Evolutionary conservation across 2,113 vertebrate species (phyloP).

Genomic region (Aythya baeri): DNA sequence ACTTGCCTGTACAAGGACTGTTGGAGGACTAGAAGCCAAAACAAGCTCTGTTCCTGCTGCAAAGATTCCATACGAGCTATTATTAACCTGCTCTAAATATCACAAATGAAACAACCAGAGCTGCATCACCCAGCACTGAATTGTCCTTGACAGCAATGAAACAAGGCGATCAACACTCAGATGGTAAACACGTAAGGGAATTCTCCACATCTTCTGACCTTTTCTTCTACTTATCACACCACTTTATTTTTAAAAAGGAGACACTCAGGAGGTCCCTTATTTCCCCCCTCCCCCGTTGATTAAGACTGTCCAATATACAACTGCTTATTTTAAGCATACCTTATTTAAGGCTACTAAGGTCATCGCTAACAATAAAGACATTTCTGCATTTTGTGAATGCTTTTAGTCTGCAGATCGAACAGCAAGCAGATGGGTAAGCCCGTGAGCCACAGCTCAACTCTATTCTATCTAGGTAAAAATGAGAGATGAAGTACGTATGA

Average conservation of each 20-base stretch:
- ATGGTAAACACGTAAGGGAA: not conserved
- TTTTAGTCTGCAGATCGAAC: not conserved
- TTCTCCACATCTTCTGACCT: not conserved
- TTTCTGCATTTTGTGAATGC: too few relatives aligned
- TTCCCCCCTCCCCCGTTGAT: not conserved
- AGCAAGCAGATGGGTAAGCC: not conserved
- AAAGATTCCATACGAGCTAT: conserved; percentile 12
- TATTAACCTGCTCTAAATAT: conserved; percentile 37
- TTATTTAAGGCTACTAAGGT: conserved; percentile 5
- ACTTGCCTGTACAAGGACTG: conserved; percentile 22
- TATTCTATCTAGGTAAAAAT: not conserved
- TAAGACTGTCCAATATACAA: not conserved
- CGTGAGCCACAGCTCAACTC: not conserved
- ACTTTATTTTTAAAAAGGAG: not conserved
- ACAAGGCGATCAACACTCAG: not conserved
- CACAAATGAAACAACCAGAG: conserved; percentile 6
- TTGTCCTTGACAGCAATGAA: not conserved
- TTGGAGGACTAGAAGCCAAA: not conserved
- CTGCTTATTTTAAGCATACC: not conserved
- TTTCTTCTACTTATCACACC: not conserved
- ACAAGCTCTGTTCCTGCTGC: not conserved
- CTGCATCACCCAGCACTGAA: not conserved
- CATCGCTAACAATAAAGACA: not conserved
- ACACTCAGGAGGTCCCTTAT: not conserved
- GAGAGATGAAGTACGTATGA: not conserved